Evolutionary conservation across 2,888 invertebrate genomes (phyloP), one percentile per base, ranked within the genome.

Genomic region (Melanargia galathea): DNA sequence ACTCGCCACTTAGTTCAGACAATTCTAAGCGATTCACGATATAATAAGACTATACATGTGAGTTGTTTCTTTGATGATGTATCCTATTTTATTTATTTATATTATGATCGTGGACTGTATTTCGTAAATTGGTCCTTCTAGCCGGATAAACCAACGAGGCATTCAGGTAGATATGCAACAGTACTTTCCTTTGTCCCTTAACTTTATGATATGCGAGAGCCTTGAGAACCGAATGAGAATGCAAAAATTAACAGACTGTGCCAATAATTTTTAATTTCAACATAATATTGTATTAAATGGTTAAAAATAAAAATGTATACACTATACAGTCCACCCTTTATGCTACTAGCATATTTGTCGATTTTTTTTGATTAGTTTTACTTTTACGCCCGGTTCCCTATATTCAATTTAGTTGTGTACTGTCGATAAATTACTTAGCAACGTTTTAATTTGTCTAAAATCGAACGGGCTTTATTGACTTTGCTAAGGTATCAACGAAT

Each of bases 121-220:
- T 4, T 10, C 8, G 16, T 49, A 49, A 49, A 16, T 49, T 49
- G 49, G 49, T 49, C 49, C 49, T 49, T 49, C 49, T 8, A 49
- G 30, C 49, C 49, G 49, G 49, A 49, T 30, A 49, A 49, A 26
- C 18, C n/a, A 49, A n/a, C 16, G 26, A 8, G 26, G 16, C 24
- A 26, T 30, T 49, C 26, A 20, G 45, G 11, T 11, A 11, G 11
- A 20, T 13, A 22, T 4, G 5, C 10, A 20, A 18, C 48, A 49
- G 16, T 5, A 1, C 16, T 49, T 16, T 4, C 30, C 10, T 7
- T 51, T 51, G 49, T 30, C 18, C n/a, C 30, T 51, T 51, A 51
- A 51, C 5, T 30, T 30, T 33, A 51, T 18, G 51, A 51, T 51
- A 51, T 51, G 51, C 33, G 4, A 51, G 4, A 33, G 11, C 16